Evolutionary conservation across 92 coral and sea anemone genomes (phyloP), one percentile per base, ranked within the genome.

Genomic region (Galaxea fascicularis): DNA sequence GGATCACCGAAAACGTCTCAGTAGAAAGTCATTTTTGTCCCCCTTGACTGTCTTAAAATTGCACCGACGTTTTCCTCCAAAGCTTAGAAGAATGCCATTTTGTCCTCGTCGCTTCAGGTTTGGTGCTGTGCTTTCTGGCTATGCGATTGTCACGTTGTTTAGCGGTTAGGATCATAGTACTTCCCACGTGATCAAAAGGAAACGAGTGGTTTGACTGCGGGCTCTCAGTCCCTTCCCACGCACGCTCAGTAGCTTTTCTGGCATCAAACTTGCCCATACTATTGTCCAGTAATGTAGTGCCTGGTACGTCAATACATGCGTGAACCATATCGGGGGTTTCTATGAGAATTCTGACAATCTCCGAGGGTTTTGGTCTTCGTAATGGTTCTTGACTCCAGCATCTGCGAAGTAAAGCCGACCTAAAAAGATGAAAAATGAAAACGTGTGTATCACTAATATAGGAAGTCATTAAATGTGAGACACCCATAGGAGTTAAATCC

Each of bases 321-420:
- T 53, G 68, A 17, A 90, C 86, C 51, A 90, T 49, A 30, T 90
- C 91, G 10, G 91, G 89, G 47, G 73, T 77, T 72, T 90, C 89
- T 1, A 90, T 64, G 16, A 90, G 82, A 24, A 88, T 82, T 73
- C 79, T 85, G 20, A 90, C 91, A 45, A 90, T 77, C 18, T 82
- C 75, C 26, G 76, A 71, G 1, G 94, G 89, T 6, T 89, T 87
- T 47, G 94, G 94, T 22, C 94, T 82, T 27, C 78, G 88, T 21
- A 65, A 71, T 3, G 91, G 87, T 16, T 90, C 79, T 26, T 71
- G 89, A 46, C 88, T 74, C 94, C 94, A 90, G 83, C 94, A 90
- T 60, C 69, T 57, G 22, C 91, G 85, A 49, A 90, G 86, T 30
- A 90, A 47, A 7, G 80, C 58, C n/a, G 86, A 69, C 91, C 94